Base-by-base conservation (phyloP, 2,113 vertebrate species). In the Enhydra lutris region DNA sequence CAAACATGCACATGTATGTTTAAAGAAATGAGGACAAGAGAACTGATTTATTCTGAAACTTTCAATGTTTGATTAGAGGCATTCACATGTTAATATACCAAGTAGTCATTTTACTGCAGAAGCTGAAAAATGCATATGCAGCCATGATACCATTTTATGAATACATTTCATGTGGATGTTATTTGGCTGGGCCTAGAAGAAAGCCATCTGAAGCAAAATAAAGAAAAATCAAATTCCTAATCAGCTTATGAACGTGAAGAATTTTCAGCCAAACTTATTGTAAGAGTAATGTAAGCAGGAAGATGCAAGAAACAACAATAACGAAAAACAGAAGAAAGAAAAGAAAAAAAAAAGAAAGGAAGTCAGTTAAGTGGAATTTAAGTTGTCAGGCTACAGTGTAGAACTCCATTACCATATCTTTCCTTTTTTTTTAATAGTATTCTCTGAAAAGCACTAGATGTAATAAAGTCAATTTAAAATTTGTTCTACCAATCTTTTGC, bases 391-490 rank as follows among this genome's bases (percentile, higher is more conserved):
- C 98, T 97, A 95, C 92, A 98, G 92, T 97, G 96, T 97, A 98
- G 98, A 98, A 98, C 98, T 98, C 97, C 98, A 98, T 99, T 98
- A 98, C 98, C 98, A 98, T 98, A 98, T 98, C 98, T 98, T 97
- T 96, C 78, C 80, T 82, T 98, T 67, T 84, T 98, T 99, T 99
- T 98, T 95, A 98, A 98, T 98, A 98, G 98, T 98, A 98, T 98
- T 99, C 98, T 99, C 98, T 99, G 98, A 98, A 99, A 99, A 99
- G 99, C 98, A 98, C 98, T 99, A 98, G 98, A 99, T 99, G 99
- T 98, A 99, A 99, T 99, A 99, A 99, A 99, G 99, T 99, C 99
- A 99, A 99, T 99, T 99, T 99, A 99, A 99, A 99, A 99, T 99
- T 99, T 99, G 99, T 99, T 99, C 99, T 99, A 98, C 99, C 99